Evolutionary conservation across 2,113 vertebrate species (phyloP), one percentile per base, ranked within the genome.

Genomic region (Nesoenas mayeri): DNA sequence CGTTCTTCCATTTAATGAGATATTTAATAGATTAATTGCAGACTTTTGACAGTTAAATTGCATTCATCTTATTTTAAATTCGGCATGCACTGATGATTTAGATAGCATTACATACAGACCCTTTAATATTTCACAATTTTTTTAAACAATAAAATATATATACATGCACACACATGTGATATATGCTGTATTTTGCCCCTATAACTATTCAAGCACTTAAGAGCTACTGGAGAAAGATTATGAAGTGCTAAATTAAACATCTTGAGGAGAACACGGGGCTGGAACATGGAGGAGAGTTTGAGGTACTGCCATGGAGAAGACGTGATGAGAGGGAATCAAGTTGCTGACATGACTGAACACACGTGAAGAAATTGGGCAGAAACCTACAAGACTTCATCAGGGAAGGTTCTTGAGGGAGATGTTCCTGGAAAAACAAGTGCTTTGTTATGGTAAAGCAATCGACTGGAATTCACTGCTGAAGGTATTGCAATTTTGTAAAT

Each of bases 381-480:
- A 92, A 88, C 51, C 79, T 80, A 24, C 7, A 83, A 84, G 67
- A 60, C 38, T 85, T 81, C 77, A 47, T 78, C 82, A 82, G 28
- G 10, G 26, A 70, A 92, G 8, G 56, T 38, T 91, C 79, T 78
- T 22, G 70, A 3, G 29, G 69, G 67, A 89, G 16, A 15, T 85
- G 28, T 56, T 72, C 26, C 70, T 88, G 62, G 72, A 83, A 94
- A 92, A 96, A 54, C 42, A 86, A 86, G 26, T 19, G 22, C 12
- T 95, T 36, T 79, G 51, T 66, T 93, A 58, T 8, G 67, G 56
- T 89, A 88, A 83, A 83, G 24, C 81, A 91, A 88, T 95, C 95
- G 93, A 88, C 64, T 71, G 48, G 69, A 80, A 91, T 77, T 91
- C 77, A 67, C 47, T 94, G 82, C 56, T 75, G 83, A 83, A 85